These are phyloP conservation scores for Caerostris darwini DNA, from an alignment of 1,140 invertebrate species.

Conservation along the genomic window DNA sequence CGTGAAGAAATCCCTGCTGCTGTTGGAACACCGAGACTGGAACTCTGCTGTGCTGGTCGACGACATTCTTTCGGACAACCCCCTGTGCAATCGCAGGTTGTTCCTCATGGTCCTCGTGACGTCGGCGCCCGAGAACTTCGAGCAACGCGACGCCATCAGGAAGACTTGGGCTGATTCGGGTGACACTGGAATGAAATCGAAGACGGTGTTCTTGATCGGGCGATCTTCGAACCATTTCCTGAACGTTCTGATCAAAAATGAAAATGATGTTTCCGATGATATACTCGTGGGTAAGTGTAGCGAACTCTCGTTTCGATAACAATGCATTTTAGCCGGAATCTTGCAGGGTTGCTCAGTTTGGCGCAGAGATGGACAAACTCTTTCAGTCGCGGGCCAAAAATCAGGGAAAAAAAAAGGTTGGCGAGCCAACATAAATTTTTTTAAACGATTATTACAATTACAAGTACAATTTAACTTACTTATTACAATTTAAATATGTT, in stretches of 20 bases:
- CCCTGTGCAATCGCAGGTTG: neutral
- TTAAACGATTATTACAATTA: no score
- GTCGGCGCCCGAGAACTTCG: conserved; percentile 82
- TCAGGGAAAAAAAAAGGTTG: no score
- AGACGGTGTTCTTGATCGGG: conserved; percentile 73
- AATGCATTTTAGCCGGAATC: no score
- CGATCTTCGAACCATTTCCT: neutral
- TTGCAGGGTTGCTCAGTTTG: no score
- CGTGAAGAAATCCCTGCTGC: neutral
- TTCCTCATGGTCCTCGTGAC: conserved; percentile 82
- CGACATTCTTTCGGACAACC: conserved; percentile 20
- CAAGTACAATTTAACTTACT: no score
- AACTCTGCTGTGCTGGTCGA: neutral
- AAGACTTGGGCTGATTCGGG: conserved; percentile 80
- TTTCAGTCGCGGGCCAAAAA: no score
- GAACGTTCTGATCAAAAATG: conserved; percentile 53
- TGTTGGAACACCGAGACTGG: neutral
- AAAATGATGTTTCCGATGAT: conserved; percentile 83
- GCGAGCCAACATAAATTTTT: no score
- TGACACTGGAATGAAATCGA: conserved; percentile 3
- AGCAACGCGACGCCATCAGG: conserved; percentile 81
- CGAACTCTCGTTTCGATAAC: no score
- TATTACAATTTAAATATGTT: no score
- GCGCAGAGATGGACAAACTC: no score
- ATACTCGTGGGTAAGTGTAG: conserved; percentile 83